Conservation (phyloP, 1,140 invertebrate species). For the Phocides pigmalion region DNA sequence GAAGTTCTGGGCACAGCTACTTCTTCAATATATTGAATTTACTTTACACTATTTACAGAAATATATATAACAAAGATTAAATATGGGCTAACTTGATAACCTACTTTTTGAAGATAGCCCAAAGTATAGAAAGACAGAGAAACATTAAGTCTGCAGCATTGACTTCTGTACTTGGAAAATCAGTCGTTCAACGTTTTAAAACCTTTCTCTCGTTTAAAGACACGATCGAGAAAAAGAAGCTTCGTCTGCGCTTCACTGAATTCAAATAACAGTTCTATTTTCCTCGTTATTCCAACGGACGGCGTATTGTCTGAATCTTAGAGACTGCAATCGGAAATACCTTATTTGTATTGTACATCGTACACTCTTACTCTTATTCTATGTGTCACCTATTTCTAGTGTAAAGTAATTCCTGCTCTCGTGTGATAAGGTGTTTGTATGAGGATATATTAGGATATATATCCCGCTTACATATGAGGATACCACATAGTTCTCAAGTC, state of each 20-base stretch:
- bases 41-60: too few species aligned
- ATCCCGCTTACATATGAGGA: too few species aligned
- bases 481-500: too few species aligned
- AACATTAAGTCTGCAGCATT: background rate
- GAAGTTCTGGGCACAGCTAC: too few species aligned
- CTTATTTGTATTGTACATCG: background rate
- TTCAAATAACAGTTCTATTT: constrained; percentile 7
- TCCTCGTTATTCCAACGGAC: constrained; percentile 9
- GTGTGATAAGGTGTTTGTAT: too few species aligned
- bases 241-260: constrained; percentile 13
- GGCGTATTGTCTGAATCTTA: background rate
- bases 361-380: too few species aligned
- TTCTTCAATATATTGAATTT: too few species aligned
- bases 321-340: background rate
- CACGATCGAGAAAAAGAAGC: constrained; percentile 17
- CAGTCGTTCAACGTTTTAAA: constrained; percentile 6
- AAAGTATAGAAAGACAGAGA: background rate
- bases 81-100: background rate
- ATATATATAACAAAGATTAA: too few species aligned
- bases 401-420: too few species aligned
- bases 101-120: background rate
- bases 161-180: constrained; percentile 1
- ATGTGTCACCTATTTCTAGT: too few species aligned
- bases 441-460: too few species aligned
- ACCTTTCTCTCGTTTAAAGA: constrained; percentile 14